These are phyloP conservation scores for Pyrochroa serraticornis DNA, from an alignment of 2,888 invertebrate genomes.

Conservation along the genomic window DNA sequence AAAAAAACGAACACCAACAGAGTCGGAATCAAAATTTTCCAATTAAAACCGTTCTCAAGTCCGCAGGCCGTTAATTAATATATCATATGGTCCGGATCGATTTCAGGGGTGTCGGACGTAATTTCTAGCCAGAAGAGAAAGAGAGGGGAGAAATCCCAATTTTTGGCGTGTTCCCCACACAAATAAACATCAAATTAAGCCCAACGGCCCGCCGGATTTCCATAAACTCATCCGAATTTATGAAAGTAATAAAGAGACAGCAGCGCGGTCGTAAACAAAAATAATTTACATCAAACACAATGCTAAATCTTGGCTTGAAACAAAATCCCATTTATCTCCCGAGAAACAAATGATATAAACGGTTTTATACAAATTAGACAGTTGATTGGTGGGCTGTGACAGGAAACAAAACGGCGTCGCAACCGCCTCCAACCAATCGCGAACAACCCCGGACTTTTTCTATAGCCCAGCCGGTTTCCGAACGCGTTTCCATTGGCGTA, in stretches of 20 bases:
- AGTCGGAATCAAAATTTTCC: slow-evolving; percentile 7
- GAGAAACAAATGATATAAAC: slow-evolving; percentile 55
- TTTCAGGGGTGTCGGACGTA: slow-evolving; percentile 3
- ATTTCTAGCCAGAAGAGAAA: neutral
- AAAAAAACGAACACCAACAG: slow-evolving; percentile 1
- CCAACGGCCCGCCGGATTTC: slow-evolving; percentile 15
- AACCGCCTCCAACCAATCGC: slow-evolving; percentile 45
- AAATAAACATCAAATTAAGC: neutral
- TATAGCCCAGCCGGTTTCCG: slow-evolving; percentile 39
- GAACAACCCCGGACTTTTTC: slow-evolving; percentile 41
- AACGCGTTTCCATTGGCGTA: slow-evolving; percentile 35
- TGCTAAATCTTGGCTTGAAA: slow-evolving; percentile 58
- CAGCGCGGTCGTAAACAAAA: slow-evolving; percentile 50
- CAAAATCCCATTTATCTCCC: slow-evolving; percentile 58
- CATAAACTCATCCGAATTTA: slow-evolving; percentile 51
- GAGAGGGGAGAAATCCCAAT: neutral
- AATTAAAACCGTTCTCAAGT: slow-evolving; percentile 6
- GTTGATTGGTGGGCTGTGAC: slow-evolving; percentile 50
- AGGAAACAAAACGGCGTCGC: slow-evolving; percentile 32
- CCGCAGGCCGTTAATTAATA: slow-evolving; percentile 6
- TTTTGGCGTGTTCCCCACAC: neutral
- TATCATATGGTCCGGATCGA: slow-evolving; percentile 3
- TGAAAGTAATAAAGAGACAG: slow-evolving; percentile 35
- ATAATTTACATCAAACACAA: slow-evolving; percentile 58
- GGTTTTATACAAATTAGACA: slow-evolving; percentile 50